Evolutionary conservation across 2,113 vertebrate species (phyloP).

Genomic region (Ptilonorhynchus violaceus): DNA sequence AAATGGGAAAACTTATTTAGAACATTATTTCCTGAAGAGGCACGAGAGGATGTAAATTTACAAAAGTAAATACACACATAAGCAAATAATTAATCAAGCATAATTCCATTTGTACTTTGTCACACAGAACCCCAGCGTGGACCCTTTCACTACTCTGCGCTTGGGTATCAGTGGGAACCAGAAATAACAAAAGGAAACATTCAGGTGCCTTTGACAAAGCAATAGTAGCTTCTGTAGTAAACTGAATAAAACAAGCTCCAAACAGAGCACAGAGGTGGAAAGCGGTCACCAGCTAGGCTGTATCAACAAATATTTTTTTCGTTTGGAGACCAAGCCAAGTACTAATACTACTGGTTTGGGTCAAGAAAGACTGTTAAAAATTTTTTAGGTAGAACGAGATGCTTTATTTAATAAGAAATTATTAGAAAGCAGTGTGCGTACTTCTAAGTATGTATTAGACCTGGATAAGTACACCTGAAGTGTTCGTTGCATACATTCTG

Average conservation of each 20-base stretch:
- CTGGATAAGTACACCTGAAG: constrained; percentile 10
- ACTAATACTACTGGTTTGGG: background rate
- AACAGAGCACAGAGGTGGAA: background rate
- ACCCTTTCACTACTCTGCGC: background rate
- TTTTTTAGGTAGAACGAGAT: background rate
- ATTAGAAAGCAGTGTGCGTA: background rate
- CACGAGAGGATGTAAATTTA: background rate
- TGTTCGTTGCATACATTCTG: background rate
- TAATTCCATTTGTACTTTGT: background rate
- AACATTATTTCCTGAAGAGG: background rate
- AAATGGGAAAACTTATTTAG: background rate
- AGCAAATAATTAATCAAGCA: background rate
- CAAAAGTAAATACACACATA: background rate
- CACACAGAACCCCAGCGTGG: background rate
- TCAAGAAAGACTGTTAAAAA: background rate
- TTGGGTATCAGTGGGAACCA: background rate
- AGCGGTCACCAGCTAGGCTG: background rate
- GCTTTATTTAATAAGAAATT: constrained; percentile 30
- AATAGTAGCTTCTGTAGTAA: background rate
- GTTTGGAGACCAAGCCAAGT: background rate
- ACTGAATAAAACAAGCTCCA: background rate
- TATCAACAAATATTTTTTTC: background rate
- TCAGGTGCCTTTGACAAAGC: background rate
- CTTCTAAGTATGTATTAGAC: constrained; percentile 23
- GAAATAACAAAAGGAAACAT: background rate